A percentile compares a stretch with the other conserved stretches of the same genome.
These are phyloP conservation scores for Pristionchus maxplancki DNA, from an alignment of 2,888 invertebrate genomes.

Conservation along the genomic window DNA sequence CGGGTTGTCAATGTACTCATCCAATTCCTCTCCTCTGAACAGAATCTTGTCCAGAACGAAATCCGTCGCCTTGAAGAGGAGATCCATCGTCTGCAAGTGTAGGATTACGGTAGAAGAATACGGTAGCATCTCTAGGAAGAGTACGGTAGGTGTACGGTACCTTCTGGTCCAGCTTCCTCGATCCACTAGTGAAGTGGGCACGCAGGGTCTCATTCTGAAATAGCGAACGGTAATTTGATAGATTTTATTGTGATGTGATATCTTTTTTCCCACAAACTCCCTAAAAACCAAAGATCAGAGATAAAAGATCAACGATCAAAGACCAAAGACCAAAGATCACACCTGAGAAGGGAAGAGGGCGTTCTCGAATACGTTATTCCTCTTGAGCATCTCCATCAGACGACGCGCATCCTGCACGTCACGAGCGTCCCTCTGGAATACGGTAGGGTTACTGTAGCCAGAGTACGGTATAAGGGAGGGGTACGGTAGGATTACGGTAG, in stretches of 20 bases:
- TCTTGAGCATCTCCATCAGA: conserved; percentile 44
- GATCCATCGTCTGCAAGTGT: conserved; percentile 24
- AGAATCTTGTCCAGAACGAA: conserved; percentile 46
- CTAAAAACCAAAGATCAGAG: too few relatives aligned
- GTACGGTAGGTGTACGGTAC: not conserved
- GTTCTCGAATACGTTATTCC: conserved; percentile 45
- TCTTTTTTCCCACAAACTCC: too few relatives aligned
- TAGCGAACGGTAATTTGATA: not conserved
- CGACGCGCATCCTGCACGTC: not conserved
- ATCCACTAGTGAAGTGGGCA: conserved; percentile 26
- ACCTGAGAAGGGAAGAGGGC: conserved; percentile 46
- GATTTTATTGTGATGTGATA: too few relatives aligned
- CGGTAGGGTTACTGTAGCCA: not conserved
- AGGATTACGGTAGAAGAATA: not conserved
- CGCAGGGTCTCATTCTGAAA: conserved; percentile 37
- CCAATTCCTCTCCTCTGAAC: conserved; percentile 44
- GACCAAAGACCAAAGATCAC: not conserved
- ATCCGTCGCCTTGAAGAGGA: conserved; percentile 43
- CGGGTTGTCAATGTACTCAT: not conserved
- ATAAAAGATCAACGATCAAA: too few relatives aligned
- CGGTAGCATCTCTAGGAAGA: too few relatives aligned
- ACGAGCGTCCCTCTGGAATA: not conserved
- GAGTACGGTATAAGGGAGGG: not conserved
- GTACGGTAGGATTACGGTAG: too few relatives aligned
- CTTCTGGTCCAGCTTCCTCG: conserved; percentile 10